A percentile compares a stretch with the other conserved stretches of the same genome.
These are phyloP conservation scores for Scrobipalpa costella DNA, from an alignment of 2,888 invertebrate genomes.

Conservation along the genomic window DNA sequence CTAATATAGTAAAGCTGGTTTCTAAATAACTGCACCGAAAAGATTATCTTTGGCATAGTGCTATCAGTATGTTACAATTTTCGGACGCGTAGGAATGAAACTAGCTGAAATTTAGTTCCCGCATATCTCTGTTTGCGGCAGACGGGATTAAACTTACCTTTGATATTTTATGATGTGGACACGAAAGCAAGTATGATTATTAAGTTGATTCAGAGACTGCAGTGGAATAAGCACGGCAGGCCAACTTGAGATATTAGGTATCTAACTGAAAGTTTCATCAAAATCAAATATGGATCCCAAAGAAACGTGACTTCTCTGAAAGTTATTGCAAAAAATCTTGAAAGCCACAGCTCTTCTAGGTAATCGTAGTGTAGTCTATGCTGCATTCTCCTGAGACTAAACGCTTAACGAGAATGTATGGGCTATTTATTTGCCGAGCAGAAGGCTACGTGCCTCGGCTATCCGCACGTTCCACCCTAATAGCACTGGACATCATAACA, in stretches of 20 bases:
- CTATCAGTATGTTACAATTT: not conserved
- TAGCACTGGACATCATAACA: conserved; percentile 17
- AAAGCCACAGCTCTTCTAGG: not conserved
- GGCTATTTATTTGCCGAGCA: conserved; percentile 60
- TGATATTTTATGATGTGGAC: not conserved
- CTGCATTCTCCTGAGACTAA: conserved; percentile 49
- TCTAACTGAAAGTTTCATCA: no score
- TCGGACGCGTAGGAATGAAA: not conserved
- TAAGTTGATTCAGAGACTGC: no score
- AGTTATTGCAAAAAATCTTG: not conserved
- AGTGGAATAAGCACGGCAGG: no score
- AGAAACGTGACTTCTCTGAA: no score
- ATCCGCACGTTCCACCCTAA: conserved; percentile 28
- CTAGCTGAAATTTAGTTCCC: not conserved
- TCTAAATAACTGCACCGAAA: not conserved
- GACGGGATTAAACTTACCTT: not conserved
- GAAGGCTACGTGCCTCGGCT: conserved; percentile 50
- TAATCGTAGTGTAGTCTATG: conserved; percentile 36
- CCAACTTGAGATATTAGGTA: no score
- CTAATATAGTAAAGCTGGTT: not conserved
- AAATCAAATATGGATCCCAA: no score
- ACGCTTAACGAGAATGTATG: conserved; percentile 58
- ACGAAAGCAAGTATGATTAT: not conserved
- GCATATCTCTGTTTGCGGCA: not conserved
- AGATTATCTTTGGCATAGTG: not conserved